These are phyloP conservation scores for Leptestheria dahalacensis DNA, from an alignment of 1,140 invertebrate genomes.

Conservation along the genomic window DNA sequence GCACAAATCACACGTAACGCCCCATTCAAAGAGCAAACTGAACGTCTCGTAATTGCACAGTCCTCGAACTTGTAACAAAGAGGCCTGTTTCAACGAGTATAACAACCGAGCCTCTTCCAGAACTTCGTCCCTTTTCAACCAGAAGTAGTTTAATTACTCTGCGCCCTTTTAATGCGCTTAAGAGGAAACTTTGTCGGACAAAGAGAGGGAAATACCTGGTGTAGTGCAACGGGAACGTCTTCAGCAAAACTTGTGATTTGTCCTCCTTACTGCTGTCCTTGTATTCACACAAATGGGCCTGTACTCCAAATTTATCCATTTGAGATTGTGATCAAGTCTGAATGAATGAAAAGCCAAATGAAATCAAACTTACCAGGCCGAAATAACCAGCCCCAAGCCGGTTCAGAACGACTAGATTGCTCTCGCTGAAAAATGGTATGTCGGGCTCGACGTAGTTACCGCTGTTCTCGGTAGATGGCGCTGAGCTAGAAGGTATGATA, in stretches of 20 bases:
- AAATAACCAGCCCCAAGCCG: constrained; percentile 1
- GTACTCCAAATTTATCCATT: too few species aligned
- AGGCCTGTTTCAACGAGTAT: neutral
- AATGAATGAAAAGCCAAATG: too few species aligned
- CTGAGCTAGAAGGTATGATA: neutral
- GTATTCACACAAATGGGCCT: neutral
- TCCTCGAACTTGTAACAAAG: constrained; percentile 2
- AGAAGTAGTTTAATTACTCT: too few species aligned
- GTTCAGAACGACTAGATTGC: neutral
- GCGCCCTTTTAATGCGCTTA: too few species aligned
- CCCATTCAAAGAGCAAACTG: constrained; percentile 43
- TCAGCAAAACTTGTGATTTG: neutral
- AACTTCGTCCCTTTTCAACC: neutral
- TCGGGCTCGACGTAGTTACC: neutral
- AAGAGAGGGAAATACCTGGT: too few species aligned
- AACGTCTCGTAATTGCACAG: neutral
- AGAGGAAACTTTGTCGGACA: too few species aligned
- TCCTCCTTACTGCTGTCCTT: neutral
- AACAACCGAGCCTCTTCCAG: neutral
- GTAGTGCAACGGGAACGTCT: neutral
- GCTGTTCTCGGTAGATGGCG: neutral
- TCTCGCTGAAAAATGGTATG: neutral
- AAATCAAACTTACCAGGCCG: neutral
- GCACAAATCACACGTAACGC: constrained; percentile 50
- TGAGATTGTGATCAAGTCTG: too few species aligned